Evolutionary conservation across 2,113 vertebrate species (phyloP).

Genomic region (Ammodytes dubius): DNA sequence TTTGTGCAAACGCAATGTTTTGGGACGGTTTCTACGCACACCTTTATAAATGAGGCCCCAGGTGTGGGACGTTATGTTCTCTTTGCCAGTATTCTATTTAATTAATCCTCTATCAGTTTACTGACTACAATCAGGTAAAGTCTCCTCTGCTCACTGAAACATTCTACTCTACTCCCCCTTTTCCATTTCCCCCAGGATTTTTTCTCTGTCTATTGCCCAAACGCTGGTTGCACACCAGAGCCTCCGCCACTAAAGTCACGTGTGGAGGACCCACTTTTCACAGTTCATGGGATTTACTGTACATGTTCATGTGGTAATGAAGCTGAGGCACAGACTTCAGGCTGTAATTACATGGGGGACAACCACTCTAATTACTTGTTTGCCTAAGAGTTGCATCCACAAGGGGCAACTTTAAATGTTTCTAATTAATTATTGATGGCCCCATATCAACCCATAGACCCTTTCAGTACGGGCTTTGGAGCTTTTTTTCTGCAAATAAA

Average conservation of each 20-base stretch:
- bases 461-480: constrained; percentile 29
- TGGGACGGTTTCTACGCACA: no score
- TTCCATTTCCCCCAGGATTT: constrained; percentile 23
- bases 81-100: constrained; percentile 32
- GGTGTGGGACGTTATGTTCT: constrained; percentile 45
- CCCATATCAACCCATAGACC: constrained; percentile 48
- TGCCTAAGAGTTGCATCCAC: constrained; percentile 71
- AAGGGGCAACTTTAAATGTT: constrained; percentile 72
- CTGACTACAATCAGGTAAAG: constrained; percentile 32
- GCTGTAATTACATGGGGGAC: constrained; percentile 80
- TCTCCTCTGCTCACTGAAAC: constrained; percentile 20
- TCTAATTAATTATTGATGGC: constrained; percentile 78
- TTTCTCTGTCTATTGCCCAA: constrained; percentile 35
- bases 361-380: constrained; percentile 79
- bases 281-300: constrained; percentile 66
- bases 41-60: background rate
- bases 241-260: constrained; percentile 39
- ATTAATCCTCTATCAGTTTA: constrained; percentile 21
- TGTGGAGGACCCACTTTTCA: constrained; percentile 58
- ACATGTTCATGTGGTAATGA: constrained; percentile 73
- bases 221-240: constrained; percentile 2
- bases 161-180: constrained; percentile 2
- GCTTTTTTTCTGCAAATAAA: constrained; percentile 24
- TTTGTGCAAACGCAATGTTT: no score
- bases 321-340: constrained; percentile 56